phyloP scores from a whole-genome alignment of 2,113 vertebrate genomes.

The Aegithalos caudatus region DNA sequence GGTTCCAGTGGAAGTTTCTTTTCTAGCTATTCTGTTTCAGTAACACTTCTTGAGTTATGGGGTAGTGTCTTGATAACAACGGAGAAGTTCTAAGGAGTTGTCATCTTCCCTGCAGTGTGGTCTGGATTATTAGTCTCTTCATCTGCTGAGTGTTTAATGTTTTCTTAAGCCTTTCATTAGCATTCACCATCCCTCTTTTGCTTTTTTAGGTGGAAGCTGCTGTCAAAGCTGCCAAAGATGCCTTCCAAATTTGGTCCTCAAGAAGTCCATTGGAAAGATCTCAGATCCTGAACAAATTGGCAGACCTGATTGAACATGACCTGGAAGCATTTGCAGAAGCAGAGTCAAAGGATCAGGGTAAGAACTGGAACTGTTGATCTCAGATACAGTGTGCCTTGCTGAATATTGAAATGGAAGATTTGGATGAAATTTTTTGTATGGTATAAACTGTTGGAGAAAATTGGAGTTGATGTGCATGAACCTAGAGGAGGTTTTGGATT shows the following conservation, averaged over 20 bases:
- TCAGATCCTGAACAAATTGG: constrained; percentile 82
- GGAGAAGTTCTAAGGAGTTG: not conserved
- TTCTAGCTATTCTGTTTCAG: not conserved
- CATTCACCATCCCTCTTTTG: not conserved
- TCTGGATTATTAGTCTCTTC: not conserved
- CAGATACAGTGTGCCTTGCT: not conserved
- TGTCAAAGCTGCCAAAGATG: constrained; percentile 85
- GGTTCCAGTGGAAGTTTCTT: not conserved
- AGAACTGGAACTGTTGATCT: not conserved
- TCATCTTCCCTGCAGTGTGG: not conserved
- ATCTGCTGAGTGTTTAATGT: not conserved
- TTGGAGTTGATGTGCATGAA: not conserved
- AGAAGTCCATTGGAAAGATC: constrained; percentile 81
- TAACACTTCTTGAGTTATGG: not conserved
- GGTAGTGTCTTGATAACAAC: not conserved
- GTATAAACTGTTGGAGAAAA: not conserved
- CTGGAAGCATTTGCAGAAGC: constrained; percentile 89
- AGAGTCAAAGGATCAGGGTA: constrained; percentile 96
- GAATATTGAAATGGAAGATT: not conserved
- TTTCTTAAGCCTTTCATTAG: not conserved
- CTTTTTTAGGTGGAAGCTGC: constrained; percentile 84
- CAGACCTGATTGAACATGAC: constrained; percentile 85
- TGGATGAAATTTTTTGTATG: not conserved
- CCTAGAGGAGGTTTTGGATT: not conserved
- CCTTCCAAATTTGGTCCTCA: constrained; percentile 87